Percentiles rank a stretch among this genome's conserved stretches.
Evolutionary conservation across 2,888 invertebrate genomes (phyloP).

Genomic region (Seira sanloemensis): DNA sequence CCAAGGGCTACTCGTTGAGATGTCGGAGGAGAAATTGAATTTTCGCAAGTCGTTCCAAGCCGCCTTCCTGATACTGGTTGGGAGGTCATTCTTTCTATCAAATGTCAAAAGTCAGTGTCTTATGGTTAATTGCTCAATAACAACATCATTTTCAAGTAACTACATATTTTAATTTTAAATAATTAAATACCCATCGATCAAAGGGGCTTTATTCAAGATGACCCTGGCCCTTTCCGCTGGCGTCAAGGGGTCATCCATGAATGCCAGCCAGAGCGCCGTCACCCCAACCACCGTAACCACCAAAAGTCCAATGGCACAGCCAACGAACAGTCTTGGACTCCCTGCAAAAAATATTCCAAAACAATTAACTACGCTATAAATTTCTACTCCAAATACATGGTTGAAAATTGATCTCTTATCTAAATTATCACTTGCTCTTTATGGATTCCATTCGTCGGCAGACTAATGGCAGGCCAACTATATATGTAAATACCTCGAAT

Average conservation of each 20-base stretch:
- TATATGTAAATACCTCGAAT: background rate
- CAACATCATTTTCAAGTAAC: too few species aligned
- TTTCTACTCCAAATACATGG: background rate
- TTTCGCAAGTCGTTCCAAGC: slow-evolving; percentile 74
- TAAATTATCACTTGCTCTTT: slow-evolving; percentile 1
- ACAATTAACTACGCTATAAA: background rate
- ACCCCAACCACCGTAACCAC: slow-evolving; percentile 42
- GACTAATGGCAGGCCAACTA: background rate
- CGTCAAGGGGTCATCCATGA: slow-evolving; percentile 55
- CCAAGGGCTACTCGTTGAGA: slow-evolving; percentile 74
- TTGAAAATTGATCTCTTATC: background rate
- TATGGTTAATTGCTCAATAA: too few species aligned
- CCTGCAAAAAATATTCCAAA: slow-evolving; percentile 41
- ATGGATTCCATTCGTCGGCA: background rate
- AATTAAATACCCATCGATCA: slow-evolving; percentile 74
- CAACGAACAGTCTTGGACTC: slow-evolving; percentile 37
- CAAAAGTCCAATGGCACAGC: slow-evolving; percentile 15
- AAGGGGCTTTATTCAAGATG: slow-evolving; percentile 67
- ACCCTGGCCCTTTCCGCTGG: slow-evolving; percentile 67
- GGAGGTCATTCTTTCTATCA: slow-evolving; percentile 75
- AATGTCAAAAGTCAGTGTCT: background rate
- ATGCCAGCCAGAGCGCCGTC: slow-evolving; percentile 29
- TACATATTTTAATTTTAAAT: too few species aligned
- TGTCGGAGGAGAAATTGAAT: slow-evolving; percentile 74
- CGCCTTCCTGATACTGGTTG: slow-evolving; percentile 74